Evolutionary conservation across 2,888 invertebrate genomes (phyloP).

Genomic region (Oscheius sp.): DNA sequence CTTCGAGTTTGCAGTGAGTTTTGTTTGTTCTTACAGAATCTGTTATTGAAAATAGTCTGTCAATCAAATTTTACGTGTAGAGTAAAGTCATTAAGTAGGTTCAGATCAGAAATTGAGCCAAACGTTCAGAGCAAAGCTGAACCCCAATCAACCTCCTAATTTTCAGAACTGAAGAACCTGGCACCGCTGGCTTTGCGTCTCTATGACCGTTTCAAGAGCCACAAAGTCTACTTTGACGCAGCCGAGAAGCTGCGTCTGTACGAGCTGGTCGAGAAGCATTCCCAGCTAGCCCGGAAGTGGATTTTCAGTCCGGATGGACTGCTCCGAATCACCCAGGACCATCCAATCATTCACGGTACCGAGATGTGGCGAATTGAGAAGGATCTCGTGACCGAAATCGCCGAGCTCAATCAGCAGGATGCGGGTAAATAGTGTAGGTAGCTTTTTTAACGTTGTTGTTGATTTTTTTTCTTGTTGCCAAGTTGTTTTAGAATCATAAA

Average conservation of each 20-base stretch:
- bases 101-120: no score
- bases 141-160: no score
- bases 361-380: conserved; percentile 1
- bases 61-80: no score
- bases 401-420: neutral
- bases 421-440: no score
- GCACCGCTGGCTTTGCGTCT: conserved; percentile 47
- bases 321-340: conserved; percentile 13
- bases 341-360: neutral
- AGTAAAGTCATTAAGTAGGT: no score
- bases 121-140: no score
- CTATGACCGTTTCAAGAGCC: conserved; percentile 48
- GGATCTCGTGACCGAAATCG: neutral
- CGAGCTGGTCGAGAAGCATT: conserved; percentile 48
- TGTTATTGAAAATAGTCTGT: no score
- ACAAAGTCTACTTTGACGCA: conserved; percentile 41
- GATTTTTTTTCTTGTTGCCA: no score
- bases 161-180: conserved; percentile 24
- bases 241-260: conserved; percentile 45
- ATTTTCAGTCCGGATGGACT: conserved; percentile 18
- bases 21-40: neutral
- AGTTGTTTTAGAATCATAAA: no score
- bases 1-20: conserved; percentile 37
- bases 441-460: no score
- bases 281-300: conserved; percentile 38